Base-by-base conservation (phyloP, 2,113 vertebrate species). In the Eulacestoma nigropectus region DNA sequence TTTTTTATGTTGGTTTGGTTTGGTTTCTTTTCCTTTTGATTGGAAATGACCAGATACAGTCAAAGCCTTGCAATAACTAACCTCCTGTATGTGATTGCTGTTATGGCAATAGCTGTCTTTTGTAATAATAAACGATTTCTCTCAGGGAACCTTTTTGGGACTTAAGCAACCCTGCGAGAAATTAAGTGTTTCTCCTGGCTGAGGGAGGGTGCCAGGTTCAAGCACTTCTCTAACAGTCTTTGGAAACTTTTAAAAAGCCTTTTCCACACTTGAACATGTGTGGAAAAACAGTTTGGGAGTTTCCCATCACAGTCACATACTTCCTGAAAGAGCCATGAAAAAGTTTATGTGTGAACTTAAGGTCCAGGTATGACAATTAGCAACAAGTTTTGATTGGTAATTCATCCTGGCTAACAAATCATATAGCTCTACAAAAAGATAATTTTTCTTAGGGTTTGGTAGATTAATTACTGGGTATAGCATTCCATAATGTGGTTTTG, bases 161-260 rank as follows among this genome's bases (percentile, higher is more conserved):
- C 16, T 52, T 76, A 82, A 89, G 65, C 65, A 78, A 30, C 75
- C 49, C 80, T 94, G 41, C 3, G 10, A 86, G 68, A 88, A 94
- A 92, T 79, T n/a, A 76, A 80, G 46, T 78, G 68, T 96, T 95
- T 74, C 69, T 92, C 42, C 89, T 95, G 91, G 33, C 56, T 91
- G 57, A 91, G 53, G 73, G 47, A 70, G n/a, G 32, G 52, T 89
- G 76, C 84, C 68, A 84, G 56, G 67, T 87, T 75, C 73, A 94
- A 75, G 37, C 25, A 49, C 25, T 75, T 76, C n/a, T 83, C 37
- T 75, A 32, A 47, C 16, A 84, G 56, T 50, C 76, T 74, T 72
- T 1, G 70, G 89, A 93, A 96, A 87, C 46, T 94, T 89, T 75
- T 26, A 46, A 74, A 56, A 89, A 93, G 13, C n/a, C 49, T 87